Conservation (phyloP, 2,888 invertebrate genomes). For the Polymixis lichenea region DNA sequence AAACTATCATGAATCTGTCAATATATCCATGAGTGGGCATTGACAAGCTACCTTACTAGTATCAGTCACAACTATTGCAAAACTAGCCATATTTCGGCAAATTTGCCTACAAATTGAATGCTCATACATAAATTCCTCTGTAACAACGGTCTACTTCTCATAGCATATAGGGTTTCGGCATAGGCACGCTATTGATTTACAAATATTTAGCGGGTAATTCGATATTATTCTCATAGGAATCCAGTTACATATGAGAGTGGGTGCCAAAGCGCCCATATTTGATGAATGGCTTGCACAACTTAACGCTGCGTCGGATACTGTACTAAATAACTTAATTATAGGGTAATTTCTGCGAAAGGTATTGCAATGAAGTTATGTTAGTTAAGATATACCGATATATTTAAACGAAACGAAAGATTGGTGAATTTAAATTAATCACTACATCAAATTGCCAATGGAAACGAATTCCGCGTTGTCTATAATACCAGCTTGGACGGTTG, state of each 20-base stretch:
- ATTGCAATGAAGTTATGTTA: neutral
- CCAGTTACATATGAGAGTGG: conserved; percentile 64
- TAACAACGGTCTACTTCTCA: conserved; percentile 36
- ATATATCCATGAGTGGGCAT: neutral
- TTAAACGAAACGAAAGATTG: too few relatives aligned
- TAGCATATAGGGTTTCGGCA: conserved; percentile 43
- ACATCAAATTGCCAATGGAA: too few relatives aligned
- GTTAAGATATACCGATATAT: neutral
- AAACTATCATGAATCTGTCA: conserved; percentile 5
- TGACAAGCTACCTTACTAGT: neutral
- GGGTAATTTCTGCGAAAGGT: conserved; percentile 13
- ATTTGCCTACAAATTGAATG: conserved; percentile 37
- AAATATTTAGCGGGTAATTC: conserved; percentile 59
- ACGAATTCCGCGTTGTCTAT: too few relatives aligned
- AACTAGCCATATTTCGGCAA: neutral
- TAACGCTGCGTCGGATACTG: conserved; percentile 31
- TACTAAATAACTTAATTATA: conserved; percentile 42
- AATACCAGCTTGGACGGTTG: too few relatives aligned
- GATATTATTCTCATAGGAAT: conserved; percentile 61
- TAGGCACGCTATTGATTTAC: conserved; percentile 65
- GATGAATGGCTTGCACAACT: conserved; percentile 63
- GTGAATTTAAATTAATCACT: too few relatives aligned
- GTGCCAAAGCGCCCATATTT: conserved; percentile 54
- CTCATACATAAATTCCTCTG: conserved; percentile 44
- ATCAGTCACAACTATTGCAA: neutral